phyloP scores from a whole-genome alignment of 2,113 vertebrate genomes.

The Oryzias woworae region DNA sequence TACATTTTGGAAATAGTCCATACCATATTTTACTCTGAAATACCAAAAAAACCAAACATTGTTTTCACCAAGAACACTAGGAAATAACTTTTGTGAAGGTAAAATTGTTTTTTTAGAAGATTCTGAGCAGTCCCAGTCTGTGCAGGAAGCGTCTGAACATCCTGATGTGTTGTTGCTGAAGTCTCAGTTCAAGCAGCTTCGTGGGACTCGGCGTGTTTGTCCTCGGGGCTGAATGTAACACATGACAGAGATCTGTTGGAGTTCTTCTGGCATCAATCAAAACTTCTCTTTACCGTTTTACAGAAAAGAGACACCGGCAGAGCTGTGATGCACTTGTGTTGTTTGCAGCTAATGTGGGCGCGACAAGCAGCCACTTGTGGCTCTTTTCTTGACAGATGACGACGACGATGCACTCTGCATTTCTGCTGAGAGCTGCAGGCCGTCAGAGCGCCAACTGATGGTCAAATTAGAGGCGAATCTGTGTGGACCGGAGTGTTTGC shows the following conservation, averaged over 20 bases:
- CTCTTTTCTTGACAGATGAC: constrained; percentile 36
- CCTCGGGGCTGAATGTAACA: constrained; percentile 67
- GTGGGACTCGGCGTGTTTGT: constrained; percentile 58
- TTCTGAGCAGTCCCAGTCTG: constrained; percentile 10
- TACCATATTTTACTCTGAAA: too few species aligned
- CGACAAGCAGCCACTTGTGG: constrained; percentile 43
- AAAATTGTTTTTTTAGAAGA: constrained; percentile 2
- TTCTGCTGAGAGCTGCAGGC: too few species aligned
- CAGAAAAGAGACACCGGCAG: constrained; percentile 36
- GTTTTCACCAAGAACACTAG: background rate
- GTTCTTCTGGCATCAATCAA: constrained; percentile 51
- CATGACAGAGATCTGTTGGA: constrained; percentile 63
- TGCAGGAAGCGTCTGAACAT: constrained; percentile 19
- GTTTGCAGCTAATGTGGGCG: constrained; percentile 30
- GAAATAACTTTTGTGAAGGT: background rate
- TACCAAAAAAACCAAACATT: background rate
- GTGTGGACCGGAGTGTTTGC: too few species aligned
- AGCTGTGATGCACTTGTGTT: constrained; percentile 27
- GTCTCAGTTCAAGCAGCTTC: constrained; percentile 56
- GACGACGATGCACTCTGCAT: background rate
- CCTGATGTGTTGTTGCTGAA: constrained; percentile 47
- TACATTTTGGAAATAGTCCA: too few species aligned
- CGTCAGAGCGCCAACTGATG: too few species aligned
- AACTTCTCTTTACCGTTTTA: constrained; percentile 45
- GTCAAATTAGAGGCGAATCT: too few species aligned